Percentiles rank a stretch among this genome's conserved stretches.
Evolutionary conservation across 2,113 vertebrate genomes (phyloP).

Genomic region (Ceuthmochares aereus): DNA sequence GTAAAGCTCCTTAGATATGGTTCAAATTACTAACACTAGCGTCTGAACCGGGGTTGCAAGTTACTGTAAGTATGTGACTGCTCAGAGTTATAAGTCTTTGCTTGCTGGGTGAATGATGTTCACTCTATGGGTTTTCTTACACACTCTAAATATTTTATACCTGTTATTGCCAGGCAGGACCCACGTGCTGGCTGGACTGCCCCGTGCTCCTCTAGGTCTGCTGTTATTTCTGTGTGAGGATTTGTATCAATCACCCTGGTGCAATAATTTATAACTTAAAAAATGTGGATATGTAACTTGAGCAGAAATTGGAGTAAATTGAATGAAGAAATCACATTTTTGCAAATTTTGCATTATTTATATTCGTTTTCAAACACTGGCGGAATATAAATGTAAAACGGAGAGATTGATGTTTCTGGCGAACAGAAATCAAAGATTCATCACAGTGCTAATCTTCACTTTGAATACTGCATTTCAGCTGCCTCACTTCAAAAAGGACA

Average conservation of each 20-base stretch:
- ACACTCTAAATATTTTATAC: neutral
- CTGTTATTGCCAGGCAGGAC: neutral
- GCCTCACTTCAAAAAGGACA: neutral
- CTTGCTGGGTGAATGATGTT: neutral
- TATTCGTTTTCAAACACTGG: conserved; percentile 46
- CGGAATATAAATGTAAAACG: conserved; percentile 47
- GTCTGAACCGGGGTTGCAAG: neutral
- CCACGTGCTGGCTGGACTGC: neutral
- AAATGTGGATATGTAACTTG: neutral
- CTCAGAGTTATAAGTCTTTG: neutral
- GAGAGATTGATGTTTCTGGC: conserved; percentile 29
- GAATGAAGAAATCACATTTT: conserved; percentile 38
- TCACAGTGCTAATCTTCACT: neutral
- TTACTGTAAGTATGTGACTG: neutral
- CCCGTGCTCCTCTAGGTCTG: neutral
- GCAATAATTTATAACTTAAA: neutral
- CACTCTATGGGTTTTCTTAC: neutral
- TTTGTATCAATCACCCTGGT: neutral
- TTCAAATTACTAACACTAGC: neutral
- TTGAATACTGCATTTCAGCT: neutral
- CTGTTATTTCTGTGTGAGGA: neutral
- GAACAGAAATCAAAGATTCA: conserved; percentile 44
- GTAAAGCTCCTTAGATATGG: neutral
- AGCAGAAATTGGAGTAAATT: conserved; percentile 33
- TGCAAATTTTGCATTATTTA: conserved; percentile 66